These are phyloP conservation scores for Troilus luridus DNA, from an alignment of 2,888 invertebrate genomes.

Conservation along the genomic window DNA sequence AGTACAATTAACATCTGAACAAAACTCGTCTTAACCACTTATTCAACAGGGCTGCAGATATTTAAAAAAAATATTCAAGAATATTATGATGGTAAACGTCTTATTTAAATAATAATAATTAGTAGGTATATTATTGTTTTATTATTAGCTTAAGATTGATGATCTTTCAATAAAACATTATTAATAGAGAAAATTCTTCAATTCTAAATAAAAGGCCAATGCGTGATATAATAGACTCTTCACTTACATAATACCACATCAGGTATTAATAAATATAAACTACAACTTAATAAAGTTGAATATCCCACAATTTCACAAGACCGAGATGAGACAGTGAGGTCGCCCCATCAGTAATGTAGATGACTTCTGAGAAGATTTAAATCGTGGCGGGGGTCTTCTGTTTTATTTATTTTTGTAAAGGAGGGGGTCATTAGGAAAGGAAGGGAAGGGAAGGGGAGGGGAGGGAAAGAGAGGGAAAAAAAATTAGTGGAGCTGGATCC, in stretches of 20 bases:
- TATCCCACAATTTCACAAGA: background rate
- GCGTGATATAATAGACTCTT: background rate
- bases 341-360: background rate
- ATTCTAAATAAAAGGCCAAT: too few relatives aligned
- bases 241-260: background rate
- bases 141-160: too few relatives aligned
- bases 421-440: conserved; percentile 34
- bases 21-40: too few relatives aligned
- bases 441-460: background rate
- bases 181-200: too few relatives aligned
- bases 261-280: background rate
- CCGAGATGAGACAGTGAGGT: background rate
- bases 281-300: background rate
- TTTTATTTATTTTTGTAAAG: conserved; percentile 45
- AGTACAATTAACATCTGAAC: too few relatives aligned
- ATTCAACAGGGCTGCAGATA: too few relatives aligned
- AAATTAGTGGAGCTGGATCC: background rate
- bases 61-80: too few relatives aligned
- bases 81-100: too few relatives aligned
- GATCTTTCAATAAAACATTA: too few relatives aligned
- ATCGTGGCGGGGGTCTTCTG: conserved; percentile 24
- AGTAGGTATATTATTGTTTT: too few relatives aligned
- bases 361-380: background rate
- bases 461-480: too few relatives aligned
- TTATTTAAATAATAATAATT: too few relatives aligned